A percentile compares a stretch with the other conserved stretches of the same genome.
Evolutionary conservation across 2,113 vertebrate genomes (phyloP).

Genomic region (Stictonetta naevosa): DNA sequence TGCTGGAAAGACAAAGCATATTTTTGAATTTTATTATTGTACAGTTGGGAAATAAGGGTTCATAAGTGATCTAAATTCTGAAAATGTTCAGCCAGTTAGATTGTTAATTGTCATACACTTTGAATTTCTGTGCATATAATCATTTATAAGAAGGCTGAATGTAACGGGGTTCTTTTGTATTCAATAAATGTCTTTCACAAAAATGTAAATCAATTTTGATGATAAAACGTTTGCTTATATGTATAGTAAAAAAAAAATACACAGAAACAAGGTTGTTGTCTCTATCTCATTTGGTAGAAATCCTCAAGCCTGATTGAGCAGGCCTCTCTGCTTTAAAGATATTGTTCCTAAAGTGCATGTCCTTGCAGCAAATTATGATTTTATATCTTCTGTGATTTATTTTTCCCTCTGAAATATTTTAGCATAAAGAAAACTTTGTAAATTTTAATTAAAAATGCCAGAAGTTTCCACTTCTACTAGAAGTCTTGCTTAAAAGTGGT

Average conservation of each 20-base stretch:
- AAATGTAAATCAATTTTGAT: slow-evolving; percentile 55
- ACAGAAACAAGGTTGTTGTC: neutral
- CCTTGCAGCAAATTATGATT: neutral
- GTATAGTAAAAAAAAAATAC: slow-evolving; percentile 27
- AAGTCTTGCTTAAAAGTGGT: neutral
- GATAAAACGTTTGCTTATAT: slow-evolving; percentile 40
- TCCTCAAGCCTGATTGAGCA: neutral
- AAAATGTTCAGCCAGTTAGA: slow-evolving; percentile 62
- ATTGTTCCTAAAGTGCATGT: neutral
- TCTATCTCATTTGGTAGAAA: slow-evolving; percentile 10
- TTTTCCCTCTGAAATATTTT: neutral
- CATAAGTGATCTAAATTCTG: slow-evolving; percentile 28
- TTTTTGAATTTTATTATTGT: slow-evolving; percentile 63
- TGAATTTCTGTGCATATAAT: slow-evolving; percentile 49
- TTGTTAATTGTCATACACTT: slow-evolving; percentile 7
- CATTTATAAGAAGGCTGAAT: slow-evolving; percentile 62
- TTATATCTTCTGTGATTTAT: neutral
- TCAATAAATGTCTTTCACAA: slow-evolving; percentile 73
- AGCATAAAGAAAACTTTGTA: neutral
- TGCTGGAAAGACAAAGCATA: slow-evolving; percentile 53
- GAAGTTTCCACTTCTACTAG: neutral
- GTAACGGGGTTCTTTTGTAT: slow-evolving; percentile 60
- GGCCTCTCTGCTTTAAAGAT: neutral
- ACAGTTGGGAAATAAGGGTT: slow-evolving; percentile 50
- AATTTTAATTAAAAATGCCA: neutral